Percentiles rank a stretch among this genome's conserved stretches.
Conservation (phyloP, 2,888 invertebrate genomes). For the Eupeodes latifasciatus region DNA sequence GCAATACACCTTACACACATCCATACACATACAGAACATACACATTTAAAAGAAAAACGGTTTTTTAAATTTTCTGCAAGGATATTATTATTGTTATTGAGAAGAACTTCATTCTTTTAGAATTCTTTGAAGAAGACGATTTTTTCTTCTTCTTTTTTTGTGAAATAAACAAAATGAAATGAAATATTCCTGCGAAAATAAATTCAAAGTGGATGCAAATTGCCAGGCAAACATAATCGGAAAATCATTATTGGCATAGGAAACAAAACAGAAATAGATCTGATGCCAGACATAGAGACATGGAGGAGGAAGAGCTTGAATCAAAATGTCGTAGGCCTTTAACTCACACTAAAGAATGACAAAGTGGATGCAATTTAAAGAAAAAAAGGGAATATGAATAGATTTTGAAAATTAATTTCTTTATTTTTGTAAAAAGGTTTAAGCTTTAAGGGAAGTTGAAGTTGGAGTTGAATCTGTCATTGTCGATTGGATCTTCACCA, state of each 20-base stretch:
- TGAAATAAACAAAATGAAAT: conserved; percentile 15
- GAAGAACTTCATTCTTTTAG: conserved; percentile 8
- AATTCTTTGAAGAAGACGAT: conserved; percentile 6
- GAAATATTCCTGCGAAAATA: conserved; percentile 21
- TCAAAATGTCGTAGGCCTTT: neutral
- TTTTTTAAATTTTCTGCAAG: conserved; percentile 28
- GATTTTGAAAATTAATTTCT: too few relatives aligned
- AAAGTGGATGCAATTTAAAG: too few relatives aligned
- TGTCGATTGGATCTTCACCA: too few relatives aligned
- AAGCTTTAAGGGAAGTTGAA: too few relatives aligned
- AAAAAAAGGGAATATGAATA: too few relatives aligned
- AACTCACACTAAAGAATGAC: neutral
- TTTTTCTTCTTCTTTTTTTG: conserved; percentile 3
- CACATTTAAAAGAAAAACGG: conserved; percentile 25
- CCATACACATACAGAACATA: too few relatives aligned
- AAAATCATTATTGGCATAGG: conserved; percentile 68
- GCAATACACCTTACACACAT: neutral
- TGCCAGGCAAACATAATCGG: conserved; percentile 72
- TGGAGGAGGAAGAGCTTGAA: neutral
- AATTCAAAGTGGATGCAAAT: conserved; percentile 72
- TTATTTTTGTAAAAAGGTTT: too few relatives aligned
- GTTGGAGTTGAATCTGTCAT: too few relatives aligned
- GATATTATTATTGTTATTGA: conserved; percentile 9
- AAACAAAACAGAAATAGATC: conserved; percentile 39
- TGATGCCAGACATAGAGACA: neutral